Evolutionary conservation across 1,140 invertebrate species (phyloP), one percentile per base, ranked within the genome.

Genomic region (Drosophila nigromelanica): DNA sequence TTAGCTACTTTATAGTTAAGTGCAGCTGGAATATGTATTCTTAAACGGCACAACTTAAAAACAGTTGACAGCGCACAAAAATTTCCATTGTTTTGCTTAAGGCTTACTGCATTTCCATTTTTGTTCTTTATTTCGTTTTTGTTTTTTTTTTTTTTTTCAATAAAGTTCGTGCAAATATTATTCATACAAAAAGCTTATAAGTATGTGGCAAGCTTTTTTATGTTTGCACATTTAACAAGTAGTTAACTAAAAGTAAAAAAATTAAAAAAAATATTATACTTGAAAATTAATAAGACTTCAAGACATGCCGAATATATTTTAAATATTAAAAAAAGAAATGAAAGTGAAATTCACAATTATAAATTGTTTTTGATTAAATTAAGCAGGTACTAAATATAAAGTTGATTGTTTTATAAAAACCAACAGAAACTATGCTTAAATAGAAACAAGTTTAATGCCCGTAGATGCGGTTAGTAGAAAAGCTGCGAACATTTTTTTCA

Each of bases 1-100:
- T 87, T 78, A 73, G 82, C 82, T 86, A 87, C 82, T 86, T 87
- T 86, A 87, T 87, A 80, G 73, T 78, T 87, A 87, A 86, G 82
- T 87, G 82, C 82, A 86, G 71, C 82, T 86, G 82, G 51, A 76
- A 74, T 82, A 78, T 69, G 60, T 77, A 76, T 82, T 69, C 75
- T 51, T 66, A 59, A 45, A 58, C 66, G 76, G 69, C 39, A 63
- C 47, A 74, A 76, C 82, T 69, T 78, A 56, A 81, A 75, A 78
- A 68, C 71, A 71, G 82, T 63, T 86, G 82, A 87, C 82, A 86
- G 69, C 47, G 48, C 43, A 27, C 60, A 55, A 51, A 51, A 73
- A 61, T 66, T 67, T 54, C 42, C 70, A 73, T 73, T 86, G 82
- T 87, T 86, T 86, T 87, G 64, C 62, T 85, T 74, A 79, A 76